These are phyloP conservation scores for Sciurus niger DNA, from an alignment of 2,113 vertebrate species.

Conservation along the genomic window DNA sequence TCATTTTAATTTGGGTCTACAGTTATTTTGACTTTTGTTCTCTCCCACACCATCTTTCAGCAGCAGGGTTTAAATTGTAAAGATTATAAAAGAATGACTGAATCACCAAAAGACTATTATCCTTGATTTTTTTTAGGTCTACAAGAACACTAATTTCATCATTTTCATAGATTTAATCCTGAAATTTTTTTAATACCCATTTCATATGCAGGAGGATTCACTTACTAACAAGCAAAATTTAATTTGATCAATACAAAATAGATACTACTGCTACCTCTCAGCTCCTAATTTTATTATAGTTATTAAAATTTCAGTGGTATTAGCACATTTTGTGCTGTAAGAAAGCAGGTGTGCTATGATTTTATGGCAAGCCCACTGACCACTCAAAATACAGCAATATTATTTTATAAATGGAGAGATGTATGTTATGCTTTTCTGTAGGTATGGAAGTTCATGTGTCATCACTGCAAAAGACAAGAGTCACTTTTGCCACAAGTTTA, in stretches of 20 bases:
- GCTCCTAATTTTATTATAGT: conserved; percentile 59
- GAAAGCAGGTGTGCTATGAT: not conserved
- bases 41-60: conserved; percentile 66
- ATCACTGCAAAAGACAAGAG: not conserved
- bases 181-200: conserved; percentile 36
- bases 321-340: conserved; percentile 37
- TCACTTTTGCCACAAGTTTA: conserved; percentile 14
- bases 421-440: not conserved
- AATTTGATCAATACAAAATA: conserved; percentile 65
- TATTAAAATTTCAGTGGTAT: conserved; percentile 36
- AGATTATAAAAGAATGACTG: conserved; percentile 68
- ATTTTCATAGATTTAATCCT: conserved; percentile 55
- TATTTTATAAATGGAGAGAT: conserved; percentile 18
- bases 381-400: conserved; percentile 42
- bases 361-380: not conserved
- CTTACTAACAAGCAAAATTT: conserved; percentile 66
- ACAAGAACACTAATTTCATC: conserved; percentile 63
- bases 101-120: conserved; percentile 71
- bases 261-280: conserved; percentile 1
- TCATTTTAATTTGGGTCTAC: conserved; percentile 73
- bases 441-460: not conserved
- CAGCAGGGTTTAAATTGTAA: conserved; percentile 51
- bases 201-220: conserved; percentile 51
- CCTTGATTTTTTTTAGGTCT: conserved; percentile 46
- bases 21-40: conserved; percentile 74